Evolutionary conservation across 2,888 invertebrate species (phyloP), one percentile per base, ranked within the genome.

Genomic region (Cacoxenus indagator): DNA sequence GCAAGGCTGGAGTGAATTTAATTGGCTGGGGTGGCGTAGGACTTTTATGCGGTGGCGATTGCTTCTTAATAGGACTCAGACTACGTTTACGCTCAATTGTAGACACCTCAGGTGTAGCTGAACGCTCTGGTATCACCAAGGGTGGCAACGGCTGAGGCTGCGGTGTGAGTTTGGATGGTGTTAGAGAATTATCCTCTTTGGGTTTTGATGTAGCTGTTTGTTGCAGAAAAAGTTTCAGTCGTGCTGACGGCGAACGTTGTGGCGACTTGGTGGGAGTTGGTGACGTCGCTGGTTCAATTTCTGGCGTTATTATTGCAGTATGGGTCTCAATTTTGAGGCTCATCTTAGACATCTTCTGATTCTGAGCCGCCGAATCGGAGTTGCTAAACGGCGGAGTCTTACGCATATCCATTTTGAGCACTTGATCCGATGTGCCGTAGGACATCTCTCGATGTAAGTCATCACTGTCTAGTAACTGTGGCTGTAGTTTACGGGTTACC

Each of bases 361-460:
- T 45, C 14, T 66, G 66, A 0, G 74, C 75, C 14, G 72, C 46
- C 2, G 76, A 75, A 27, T 82, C 79, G 1, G 80, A 77, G 14
- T 78, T 80, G 70, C 79, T 80, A 6, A 76, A 70, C 8, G 86
- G 85, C 0, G 87, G 82, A 70, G 86, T 86, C 67, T 84, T 85
- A 2, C 80, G 80, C 17, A 82, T 72, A 61, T 83, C 83, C 73
- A 81, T 77, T 59, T 81, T 82, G 0, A 81, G 74, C 11, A 81
- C 76, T 46, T 85, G 78, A 73, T 89, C 89, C 0, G 90, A 89
- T 29, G 89, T 89, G 11, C 91, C 91, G 73, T 90, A 90, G 0
- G 89, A 88, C 81, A 91, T 86, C 75, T 90, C 90, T 31, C 89
- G 86, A 8, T 88, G 89, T 68, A 90, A 79, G 14, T 90, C 89